These are phyloP conservation scores for Lamellibrachia satsuma DNA, from an alignment of 2,888 invertebrate genomes.

Conservation along the genomic window DNA sequence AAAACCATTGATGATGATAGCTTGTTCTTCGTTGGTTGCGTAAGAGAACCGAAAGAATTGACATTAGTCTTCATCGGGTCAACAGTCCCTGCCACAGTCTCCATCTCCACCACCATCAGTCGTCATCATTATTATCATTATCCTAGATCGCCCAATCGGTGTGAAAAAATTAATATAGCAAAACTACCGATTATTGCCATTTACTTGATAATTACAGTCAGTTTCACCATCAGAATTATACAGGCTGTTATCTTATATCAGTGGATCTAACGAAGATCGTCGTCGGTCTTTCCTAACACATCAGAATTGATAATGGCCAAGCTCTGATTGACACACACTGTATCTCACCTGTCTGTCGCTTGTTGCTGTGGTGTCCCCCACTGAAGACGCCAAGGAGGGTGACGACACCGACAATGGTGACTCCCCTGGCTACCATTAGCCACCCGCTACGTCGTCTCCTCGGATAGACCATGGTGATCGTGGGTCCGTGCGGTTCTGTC, in stretches of 20 bases:
- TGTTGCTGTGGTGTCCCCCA: background rate
- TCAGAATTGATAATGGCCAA: background rate
- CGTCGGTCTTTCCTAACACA: background rate
- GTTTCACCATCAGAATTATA: background rate
- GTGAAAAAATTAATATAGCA: background rate
- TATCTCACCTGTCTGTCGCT: background rate
- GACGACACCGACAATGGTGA: background rate
- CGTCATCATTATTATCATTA: background rate
- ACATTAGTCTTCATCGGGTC: background rate
- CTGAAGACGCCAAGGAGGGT: background rate
- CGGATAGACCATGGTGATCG: background rate
- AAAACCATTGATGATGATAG: background rate
- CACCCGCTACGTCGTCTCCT: background rate
- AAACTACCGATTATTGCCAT: background rate
- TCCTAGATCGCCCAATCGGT: background rate
- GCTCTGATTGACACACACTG: background rate
- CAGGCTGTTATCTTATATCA: background rate
- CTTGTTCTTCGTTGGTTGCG: background rate
- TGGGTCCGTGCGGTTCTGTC: background rate
- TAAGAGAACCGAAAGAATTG: background rate
- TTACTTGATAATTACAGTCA: background rate
- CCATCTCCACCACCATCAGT: background rate
- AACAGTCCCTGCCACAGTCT: background rate
- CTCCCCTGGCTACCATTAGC: background rate
- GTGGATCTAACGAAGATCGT: background rate